These are phyloP conservation scores for Lottia scabra DNA, from an alignment of 2,888 invertebrate species.

Conservation along the genomic window DNA sequence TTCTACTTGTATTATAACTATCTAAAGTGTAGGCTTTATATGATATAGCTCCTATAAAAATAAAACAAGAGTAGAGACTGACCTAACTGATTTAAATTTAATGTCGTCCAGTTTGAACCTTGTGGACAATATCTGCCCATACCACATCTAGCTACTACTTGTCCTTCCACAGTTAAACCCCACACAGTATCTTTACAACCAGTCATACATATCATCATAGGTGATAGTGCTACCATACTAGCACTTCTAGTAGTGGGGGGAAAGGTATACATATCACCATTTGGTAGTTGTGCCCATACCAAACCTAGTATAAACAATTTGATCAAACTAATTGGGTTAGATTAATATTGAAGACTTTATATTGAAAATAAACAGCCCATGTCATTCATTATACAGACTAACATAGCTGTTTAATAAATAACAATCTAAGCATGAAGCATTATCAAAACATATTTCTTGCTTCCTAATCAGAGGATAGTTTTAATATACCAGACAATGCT, in stretches of 20 bases:
- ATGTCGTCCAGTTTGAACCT: constrained; percentile 70
- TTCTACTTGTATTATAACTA: too few relatives aligned
- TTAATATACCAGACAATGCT: too few relatives aligned
- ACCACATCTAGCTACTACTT: constrained; percentile 70
- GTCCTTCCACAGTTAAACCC: constrained; percentile 70
- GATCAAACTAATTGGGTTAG: too few relatives aligned
- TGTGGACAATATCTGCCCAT: constrained; percentile 66
- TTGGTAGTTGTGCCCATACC: constrained; percentile 69
- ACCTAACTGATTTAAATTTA: constrained; percentile 70
- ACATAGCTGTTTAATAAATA: too few relatives aligned
- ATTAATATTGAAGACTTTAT: neutral
- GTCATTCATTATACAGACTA: too few relatives aligned
- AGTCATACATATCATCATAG: constrained; percentile 59
- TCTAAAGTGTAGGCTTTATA: too few relatives aligned
- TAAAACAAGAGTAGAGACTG: too few relatives aligned
- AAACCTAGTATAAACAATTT: constrained; percentile 49
- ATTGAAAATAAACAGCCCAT: neutral
- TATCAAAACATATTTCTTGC: too few relatives aligned
- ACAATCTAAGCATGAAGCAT: too few relatives aligned
- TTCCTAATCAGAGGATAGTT: too few relatives aligned
- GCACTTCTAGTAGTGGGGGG: constrained; percentile 28
- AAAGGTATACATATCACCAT: constrained; percentile 68
- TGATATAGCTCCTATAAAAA: too few relatives aligned
- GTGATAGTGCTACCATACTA: constrained; percentile 10
- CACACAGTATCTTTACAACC: constrained; percentile 70